phyloP scores from a whole-genome alignment of 2,888 invertebrate species.

The Kuschelorhynchus macadamiae region DNA sequence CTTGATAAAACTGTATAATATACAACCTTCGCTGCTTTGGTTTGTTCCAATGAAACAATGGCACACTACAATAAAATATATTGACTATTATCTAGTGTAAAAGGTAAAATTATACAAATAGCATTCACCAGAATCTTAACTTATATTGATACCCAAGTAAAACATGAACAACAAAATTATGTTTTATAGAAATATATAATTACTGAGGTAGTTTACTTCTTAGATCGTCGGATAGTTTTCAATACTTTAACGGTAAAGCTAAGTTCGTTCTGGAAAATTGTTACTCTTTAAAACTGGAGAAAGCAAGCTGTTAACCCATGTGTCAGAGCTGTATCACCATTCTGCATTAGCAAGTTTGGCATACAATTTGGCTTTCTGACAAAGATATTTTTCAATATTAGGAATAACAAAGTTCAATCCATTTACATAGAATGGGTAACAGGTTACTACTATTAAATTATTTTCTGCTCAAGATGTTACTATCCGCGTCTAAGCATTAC shows the following conservation, averaged over 20 bases:
- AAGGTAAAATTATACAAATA: constrained; percentile 64
- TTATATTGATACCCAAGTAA: constrained; percentile 65
- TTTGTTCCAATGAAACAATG: constrained; percentile 61
- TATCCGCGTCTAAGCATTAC: constrained; percentile 67
- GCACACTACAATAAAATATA: constrained; percentile 67
- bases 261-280: constrained; percentile 10
- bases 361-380: too few species aligned
- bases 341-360: too few species aligned
- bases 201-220: constrained; percentile 71
- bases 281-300: not conserved
- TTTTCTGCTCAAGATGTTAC: constrained; percentile 40
- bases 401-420: too few species aligned
- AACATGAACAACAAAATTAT: constrained; percentile 68
- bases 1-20: constrained; percentile 42
- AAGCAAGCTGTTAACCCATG: not conserved
- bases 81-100: constrained; percentile 43
- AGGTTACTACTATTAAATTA: too few species aligned
- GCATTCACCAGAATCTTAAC: constrained; percentile 67
- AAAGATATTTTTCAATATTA: too few species aligned
- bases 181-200: constrained; percentile 69
- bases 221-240: constrained; percentile 66
- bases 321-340: too few species aligned
- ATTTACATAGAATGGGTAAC: constrained; percentile 47
- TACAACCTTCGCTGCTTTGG: constrained; percentile 27
- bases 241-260: constrained; percentile 56